A percentile compares a stretch with the other conserved stretches of the same genome.
phyloP scores from a whole-genome alignment of 2,797 vertebrate genomes.

The Neomorphus geoffroyi region DNA sequence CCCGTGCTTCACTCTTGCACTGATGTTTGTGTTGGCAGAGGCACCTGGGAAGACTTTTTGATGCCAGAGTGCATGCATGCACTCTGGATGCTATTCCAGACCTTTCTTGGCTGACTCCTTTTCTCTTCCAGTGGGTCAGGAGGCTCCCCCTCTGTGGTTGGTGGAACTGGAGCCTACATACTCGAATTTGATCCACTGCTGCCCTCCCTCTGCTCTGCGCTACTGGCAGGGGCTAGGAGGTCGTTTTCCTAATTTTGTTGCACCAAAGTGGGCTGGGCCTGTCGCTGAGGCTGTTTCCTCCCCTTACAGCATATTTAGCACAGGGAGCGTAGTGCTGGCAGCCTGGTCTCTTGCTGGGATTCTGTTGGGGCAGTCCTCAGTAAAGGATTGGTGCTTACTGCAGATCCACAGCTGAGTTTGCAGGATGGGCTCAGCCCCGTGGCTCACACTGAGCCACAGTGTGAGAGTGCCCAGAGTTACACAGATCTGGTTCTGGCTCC shows the following conservation, averaged over 20 bases:
- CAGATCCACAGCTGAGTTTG: not conserved
- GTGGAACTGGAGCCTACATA: not conserved
- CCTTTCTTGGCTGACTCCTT: not conserved
- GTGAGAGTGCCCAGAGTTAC: fast-evolving
- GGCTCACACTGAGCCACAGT: not conserved
- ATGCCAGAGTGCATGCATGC: not conserved
- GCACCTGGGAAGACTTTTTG: not conserved
- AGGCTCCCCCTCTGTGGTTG: not conserved
- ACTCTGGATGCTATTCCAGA: not conserved
- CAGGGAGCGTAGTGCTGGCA: not conserved
- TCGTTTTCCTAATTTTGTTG: not conserved
- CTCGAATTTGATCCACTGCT: fast-evolving
- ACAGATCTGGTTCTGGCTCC: not conserved
- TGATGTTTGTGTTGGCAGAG: not conserved
- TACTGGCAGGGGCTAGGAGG: not conserved
- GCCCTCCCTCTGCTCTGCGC: not conserved
- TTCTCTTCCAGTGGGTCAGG: not conserved
- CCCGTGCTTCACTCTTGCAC: not conserved
- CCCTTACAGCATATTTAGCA: fast-evolving
- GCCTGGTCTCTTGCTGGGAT: not conserved
- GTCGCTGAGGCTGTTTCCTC: not conserved
- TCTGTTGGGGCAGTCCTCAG: not conserved
- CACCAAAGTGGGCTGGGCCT: not conserved
- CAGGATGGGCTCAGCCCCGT: not conserved
- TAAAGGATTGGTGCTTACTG: not conserved